Percentiles rank a stretch among this genome's conserved stretches.
These are phyloP conservation scores for Chrysotoxum bicinctum DNA, from an alignment of 2,888 invertebrate genomes.

Conservation along the genomic window DNA sequence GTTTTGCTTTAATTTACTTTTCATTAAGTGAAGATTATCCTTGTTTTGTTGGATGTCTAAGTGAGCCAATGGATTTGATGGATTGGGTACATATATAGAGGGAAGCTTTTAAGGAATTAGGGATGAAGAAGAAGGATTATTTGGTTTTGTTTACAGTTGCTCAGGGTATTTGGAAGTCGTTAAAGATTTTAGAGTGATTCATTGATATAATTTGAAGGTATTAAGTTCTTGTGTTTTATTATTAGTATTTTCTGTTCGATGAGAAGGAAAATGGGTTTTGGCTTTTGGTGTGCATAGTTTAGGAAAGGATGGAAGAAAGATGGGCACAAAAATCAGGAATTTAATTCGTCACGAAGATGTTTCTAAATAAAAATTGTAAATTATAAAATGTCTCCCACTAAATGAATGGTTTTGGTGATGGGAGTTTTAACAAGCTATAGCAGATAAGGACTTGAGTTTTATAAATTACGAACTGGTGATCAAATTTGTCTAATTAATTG, in stretches of 20 bases:
- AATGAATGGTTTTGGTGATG: too few species aligned
- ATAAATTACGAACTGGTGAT: too few species aligned
- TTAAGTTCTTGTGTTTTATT: slow-evolving; percentile 9
- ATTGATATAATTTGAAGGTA: slow-evolving; percentile 25
- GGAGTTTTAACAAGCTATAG: too few species aligned
- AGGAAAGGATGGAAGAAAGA: too few species aligned
- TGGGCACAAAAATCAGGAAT: too few species aligned
- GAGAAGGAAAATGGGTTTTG: not conserved
- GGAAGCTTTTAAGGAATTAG: slow-evolving; percentile 6
- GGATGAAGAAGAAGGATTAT: slow-evolving; percentile 39
- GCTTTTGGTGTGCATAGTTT: not conserved
- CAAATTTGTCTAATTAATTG: too few species aligned
- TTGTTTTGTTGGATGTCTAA: slow-evolving; percentile 38
- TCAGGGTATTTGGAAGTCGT: slow-evolving; percentile 26
- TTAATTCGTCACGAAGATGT: too few species aligned
- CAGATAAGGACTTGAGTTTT: too few species aligned
- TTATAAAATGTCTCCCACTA: too few species aligned
- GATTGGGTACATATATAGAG: slow-evolving; percentile 7
- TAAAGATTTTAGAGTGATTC: slow-evolving; percentile 22
- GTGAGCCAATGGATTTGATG: slow-evolving; percentile 52
- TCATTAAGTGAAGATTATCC: slow-evolving; percentile 52
- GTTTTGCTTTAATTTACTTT: slow-evolving; percentile 65
- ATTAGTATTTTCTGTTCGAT: not conserved
- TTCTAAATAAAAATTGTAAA: too few species aligned
- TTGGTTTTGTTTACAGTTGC: slow-evolving; percentile 45